Base-by-base conservation (phyloP, 2,797 vertebrate species). In the Aselliscus stoliczkanus region DNA sequence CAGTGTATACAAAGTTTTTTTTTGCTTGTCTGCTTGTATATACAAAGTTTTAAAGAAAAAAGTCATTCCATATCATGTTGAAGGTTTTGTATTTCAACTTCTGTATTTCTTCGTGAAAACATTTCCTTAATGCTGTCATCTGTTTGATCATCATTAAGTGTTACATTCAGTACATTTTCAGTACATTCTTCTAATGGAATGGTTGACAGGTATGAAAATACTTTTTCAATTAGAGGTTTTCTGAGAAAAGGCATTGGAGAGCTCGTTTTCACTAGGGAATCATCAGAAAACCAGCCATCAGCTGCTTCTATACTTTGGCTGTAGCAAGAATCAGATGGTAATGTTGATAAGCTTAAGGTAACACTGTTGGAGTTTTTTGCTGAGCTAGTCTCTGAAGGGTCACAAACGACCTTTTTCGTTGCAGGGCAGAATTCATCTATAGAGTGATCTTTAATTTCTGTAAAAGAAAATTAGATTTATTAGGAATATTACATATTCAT, bases 221-320 rank as follows among this genome's bases (percentile, higher is more conserved):
- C 81, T 89, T 97, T 97, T 94, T 95, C 95, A 54, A 70, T 39
- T 62, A 93, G 54, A n/a, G 93, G 81, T 65, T 97, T 96, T 25
- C 7, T 80, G 56, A 93, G 69, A 76, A 79, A 75, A 96, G 93
- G 76, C 37, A 60, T 20, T 70, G 90, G 23, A 64, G 79, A 80
- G 34, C 34, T 84, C 39, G 54, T 87, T 92, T 54, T 64, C 64
- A 18, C 75, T 85, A 37, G 56, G 89, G 75, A 96, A 70, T 92
- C 88, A 58, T 97, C 97, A 86, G 67, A 94, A 95, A 75, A 94
- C 96, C 96, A 97, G 62, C 97, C 97, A 47, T 88, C 88, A 47
- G 91, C 37, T 79, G 92, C 93, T 93, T 96, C 88, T 81, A 97
- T 10, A 56, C 93, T 98, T 76, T 44, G 91, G 69, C 90, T 96